Conservation (phyloP, 2,888 invertebrate genomes). For the Trachelus troglodyta region DNA sequence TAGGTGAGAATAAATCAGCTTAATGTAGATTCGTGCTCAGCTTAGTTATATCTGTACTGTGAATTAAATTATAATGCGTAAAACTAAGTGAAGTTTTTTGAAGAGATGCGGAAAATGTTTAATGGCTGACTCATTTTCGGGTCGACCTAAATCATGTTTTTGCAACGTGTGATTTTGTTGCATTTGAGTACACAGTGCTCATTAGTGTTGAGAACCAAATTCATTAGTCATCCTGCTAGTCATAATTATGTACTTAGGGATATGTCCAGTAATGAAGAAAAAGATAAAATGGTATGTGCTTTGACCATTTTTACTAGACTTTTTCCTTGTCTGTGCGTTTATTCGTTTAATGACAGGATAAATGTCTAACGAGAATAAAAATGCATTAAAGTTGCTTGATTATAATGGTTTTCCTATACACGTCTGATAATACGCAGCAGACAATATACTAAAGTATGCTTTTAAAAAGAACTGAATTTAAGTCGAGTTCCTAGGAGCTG, state of each 20-base stretch:
- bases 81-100: background rate
- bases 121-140: background rate
- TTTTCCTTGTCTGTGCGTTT: background rate
- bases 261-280: background rate
- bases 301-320: background rate
- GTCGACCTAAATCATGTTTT: background rate
- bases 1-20: background rate
- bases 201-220: background rate
- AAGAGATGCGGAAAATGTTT: background rate
- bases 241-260: background rate
- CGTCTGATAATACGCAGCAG: background rate
- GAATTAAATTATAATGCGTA: background rate
- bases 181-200: background rate
- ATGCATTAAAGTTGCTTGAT: background rate
- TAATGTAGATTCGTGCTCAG: background rate
- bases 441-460: too few relatives aligned
- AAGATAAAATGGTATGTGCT: background rate
- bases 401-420: background rate
- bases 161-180: background rate
- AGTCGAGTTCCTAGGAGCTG: background rate
- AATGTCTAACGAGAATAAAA: background rate
- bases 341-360: background rate
- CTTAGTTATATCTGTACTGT: background rate
- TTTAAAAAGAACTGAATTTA: background rate
- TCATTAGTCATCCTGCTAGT: background rate